A percentile compares a stretch with the other conserved stretches of the same genome.
Evolutionary conservation across 1,140 invertebrate species (phyloP).

Genomic region (Leucophenga varia): DNA sequence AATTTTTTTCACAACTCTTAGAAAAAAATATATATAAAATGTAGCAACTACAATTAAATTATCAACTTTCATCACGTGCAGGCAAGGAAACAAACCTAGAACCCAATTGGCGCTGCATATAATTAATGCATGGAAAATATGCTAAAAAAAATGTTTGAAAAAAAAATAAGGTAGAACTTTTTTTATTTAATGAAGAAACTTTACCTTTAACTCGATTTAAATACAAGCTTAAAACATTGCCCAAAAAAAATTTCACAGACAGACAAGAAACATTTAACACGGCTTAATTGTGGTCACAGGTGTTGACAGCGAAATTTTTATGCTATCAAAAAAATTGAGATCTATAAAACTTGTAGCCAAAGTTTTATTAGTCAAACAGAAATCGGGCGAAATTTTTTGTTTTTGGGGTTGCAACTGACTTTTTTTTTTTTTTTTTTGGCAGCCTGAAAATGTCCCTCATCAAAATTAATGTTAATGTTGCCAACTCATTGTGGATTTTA

Average conservation of each 20-base stretch:
- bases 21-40: constrained; percentile 33
- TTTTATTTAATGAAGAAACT: constrained; percentile 37
- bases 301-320: constrained; percentile 45
- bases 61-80: constrained; percentile 38
- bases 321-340: no score
- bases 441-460: no score
- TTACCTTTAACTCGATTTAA: constrained; percentile 13
- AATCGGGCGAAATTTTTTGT: no score
- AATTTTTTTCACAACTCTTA: constrained; percentile 13
- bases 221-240: constrained; percentile 1
- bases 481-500: no score
- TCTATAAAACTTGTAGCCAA: no score
- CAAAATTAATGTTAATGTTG: no score
- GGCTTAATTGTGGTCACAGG: constrained; percentile 55
- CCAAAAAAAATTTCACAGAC: constrained; percentile 21
- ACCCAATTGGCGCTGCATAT: constrained; percentile 27
- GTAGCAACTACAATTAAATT: constrained; percentile 52
- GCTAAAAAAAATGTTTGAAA: constrained; percentile 1
- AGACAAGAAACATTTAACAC: constrained; percentile 33
- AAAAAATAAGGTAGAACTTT: constrained; percentile 31
- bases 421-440: no score
- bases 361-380: no score
- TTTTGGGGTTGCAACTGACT: no score
- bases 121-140: constrained; percentile 20
- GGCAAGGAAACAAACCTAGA: no score